Percentiles rank a stretch among this genome's conserved stretches.
Conservation (phyloP, 2,113 vertebrate species). For the Microtus richardsoni region DNA sequence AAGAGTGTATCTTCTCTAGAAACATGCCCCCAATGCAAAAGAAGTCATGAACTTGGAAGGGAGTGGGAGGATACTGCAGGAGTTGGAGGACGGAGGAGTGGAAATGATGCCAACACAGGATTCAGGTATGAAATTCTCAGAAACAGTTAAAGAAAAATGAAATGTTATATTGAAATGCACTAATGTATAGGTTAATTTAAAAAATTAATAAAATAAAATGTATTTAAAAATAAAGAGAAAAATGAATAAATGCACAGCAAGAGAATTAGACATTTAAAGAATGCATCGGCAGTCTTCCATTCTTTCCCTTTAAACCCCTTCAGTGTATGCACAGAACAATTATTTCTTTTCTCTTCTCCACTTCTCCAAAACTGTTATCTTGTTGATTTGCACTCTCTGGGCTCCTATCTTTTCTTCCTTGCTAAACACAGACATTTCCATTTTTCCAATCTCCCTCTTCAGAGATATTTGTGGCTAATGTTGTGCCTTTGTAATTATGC, state of each 20-base stretch:
- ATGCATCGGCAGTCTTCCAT: background rate
- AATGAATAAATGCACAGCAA: background rate
- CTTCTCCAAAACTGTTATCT: background rate
- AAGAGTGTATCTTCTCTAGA: background rate
- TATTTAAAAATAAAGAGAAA: background rate
- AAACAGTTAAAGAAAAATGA: background rate
- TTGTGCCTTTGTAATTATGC: slow-evolving; percentile 10
- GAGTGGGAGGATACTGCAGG: background rate
- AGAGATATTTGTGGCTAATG: background rate
- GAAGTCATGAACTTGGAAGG: background rate
- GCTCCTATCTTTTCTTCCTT: background rate
- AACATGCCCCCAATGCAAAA: background rate
- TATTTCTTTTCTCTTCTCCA: background rate
- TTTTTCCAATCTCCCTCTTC: background rate
- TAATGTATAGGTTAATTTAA: background rate
- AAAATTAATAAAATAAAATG: background rate
- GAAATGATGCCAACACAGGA: background rate
- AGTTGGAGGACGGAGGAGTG: background rate
- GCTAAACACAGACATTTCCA: background rate
- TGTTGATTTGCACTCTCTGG: slow-evolving; percentile 6
- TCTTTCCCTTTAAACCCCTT: background rate
- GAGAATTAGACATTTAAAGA: background rate
- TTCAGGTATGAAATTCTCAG: background rate
- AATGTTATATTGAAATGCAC: background rate
- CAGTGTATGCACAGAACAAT: background rate